Conservation (phyloP, 2,888 invertebrate genomes). For the Scrobipalpa costella region DNA sequence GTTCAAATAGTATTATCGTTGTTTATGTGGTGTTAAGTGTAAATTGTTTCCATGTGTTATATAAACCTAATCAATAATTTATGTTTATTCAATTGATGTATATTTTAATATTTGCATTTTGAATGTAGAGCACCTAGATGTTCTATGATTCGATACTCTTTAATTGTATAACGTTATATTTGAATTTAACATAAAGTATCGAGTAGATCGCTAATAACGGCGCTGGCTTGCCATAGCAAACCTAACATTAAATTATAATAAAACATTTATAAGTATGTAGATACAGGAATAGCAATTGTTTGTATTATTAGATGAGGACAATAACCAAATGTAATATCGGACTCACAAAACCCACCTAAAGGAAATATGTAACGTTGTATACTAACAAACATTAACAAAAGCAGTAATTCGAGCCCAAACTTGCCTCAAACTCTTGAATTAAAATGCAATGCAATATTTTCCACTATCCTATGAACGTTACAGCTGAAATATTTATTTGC, state of each 20-base stretch:
- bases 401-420: conserved; percentile 9
- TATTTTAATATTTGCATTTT: conserved; percentile 70
- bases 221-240: conserved; percentile 57
- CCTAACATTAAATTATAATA: neutral
- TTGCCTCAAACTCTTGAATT: conserved; percentile 12
- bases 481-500: neutral
- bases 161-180: neutral
- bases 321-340: conserved; percentile 52
- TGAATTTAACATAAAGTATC: neutral
- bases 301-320: conserved; percentile 52
- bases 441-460: neutral
- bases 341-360: conserved; percentile 59
- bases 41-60: conserved; percentile 58
- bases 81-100: conserved; percentile 70
- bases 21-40: conserved; percentile 71
- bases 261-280: conserved; percentile 43
- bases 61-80: conserved; percentile 58
- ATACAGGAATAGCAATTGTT: conserved; percentile 48
- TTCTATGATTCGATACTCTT: conserved; percentile 40
- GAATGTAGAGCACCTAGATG: conserved; percentile 59
- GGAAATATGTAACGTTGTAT: neutral
- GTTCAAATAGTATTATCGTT: conserved; percentile 76
- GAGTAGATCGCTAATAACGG: conserved; percentile 39
- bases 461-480: neutral
- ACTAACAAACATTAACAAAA: conserved; percentile 14